phyloP scores from a whole-genome alignment of 2,113 vertebrate species.

The Paratilapia polleni region DNA sequence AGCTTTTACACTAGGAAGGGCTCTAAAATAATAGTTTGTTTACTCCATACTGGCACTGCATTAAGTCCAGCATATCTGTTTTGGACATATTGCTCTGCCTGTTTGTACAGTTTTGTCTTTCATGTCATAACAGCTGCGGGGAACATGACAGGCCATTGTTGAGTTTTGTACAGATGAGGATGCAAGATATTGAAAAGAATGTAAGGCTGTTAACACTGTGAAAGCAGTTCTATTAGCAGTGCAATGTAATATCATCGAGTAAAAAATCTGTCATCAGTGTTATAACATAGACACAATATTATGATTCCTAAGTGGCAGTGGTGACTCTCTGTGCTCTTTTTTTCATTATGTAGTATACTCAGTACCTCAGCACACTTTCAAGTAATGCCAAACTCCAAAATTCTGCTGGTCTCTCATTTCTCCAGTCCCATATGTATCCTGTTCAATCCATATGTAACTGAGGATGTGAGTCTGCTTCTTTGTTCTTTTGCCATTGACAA shows the following conservation, averaged over 20 bases:
- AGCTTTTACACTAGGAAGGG: neutral
- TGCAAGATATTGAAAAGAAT: slow-evolving; percentile 11
- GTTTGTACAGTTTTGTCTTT: neutral
- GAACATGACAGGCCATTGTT: slow-evolving; percentile 10
- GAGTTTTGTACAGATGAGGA: neutral
- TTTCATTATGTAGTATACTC: slow-evolving; percentile 7
- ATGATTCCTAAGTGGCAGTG: slow-evolving; percentile 24
- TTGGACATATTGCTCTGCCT: neutral
- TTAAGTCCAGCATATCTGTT: neutral
- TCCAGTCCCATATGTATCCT: slow-evolving; percentile 79
- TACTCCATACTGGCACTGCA: neutral
- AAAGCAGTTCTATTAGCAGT: slow-evolving; percentile 17
- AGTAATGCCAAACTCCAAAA: slow-evolving; percentile 67
- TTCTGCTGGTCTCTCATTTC: slow-evolving; percentile 68
- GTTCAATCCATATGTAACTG: slow-evolving; percentile 84
- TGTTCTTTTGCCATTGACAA: slow-evolving; percentile 73
- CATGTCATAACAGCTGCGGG: neutral
- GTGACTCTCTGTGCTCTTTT: slow-evolving; percentile 13
- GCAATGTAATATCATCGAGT: slow-evolving; percentile 36
- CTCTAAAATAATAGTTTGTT: neutral
- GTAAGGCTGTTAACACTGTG: slow-evolving; percentile 24
- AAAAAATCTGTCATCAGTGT: slow-evolving; percentile 29
- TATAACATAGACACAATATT: slow-evolving; percentile 16
- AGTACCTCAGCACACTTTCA: slow-evolving; percentile 57
- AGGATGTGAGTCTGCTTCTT: slow-evolving; percentile 79